phyloP scores from a whole-genome alignment of 2,113 vertebrate species.

The Rhinopomastus cyanomelas region DNA sequence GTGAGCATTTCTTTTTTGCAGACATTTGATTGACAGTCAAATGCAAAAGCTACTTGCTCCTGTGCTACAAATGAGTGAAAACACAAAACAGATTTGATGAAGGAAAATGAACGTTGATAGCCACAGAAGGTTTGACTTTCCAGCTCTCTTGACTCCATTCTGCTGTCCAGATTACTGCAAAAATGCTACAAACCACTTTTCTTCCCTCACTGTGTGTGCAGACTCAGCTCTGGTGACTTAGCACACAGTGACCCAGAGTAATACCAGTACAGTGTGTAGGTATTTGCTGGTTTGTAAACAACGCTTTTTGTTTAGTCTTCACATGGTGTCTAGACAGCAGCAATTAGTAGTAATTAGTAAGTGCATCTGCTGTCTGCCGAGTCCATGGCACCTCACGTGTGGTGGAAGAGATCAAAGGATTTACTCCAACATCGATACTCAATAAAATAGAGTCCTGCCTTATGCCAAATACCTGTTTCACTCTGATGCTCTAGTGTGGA shows the following conservation, averaged over 20 bases:
- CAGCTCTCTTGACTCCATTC: background rate
- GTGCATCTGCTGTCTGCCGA: conserved; percentile 52
- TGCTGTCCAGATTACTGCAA: background rate
- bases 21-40: background rate
- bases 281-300: conserved; percentile 51
- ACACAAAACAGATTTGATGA: background rate
- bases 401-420: conserved; percentile 1
- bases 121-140: background rate
- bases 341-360: conserved; percentile 59
- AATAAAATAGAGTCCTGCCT: background rate
- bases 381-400: background rate
- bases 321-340: conserved; percentile 59
- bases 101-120: background rate
- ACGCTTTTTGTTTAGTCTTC: conserved; percentile 24
- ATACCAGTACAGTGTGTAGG: background rate
- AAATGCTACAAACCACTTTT: background rate
- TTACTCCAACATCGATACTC: background rate
- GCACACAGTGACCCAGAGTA: background rate
- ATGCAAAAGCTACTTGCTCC: background rate
- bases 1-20: background rate
- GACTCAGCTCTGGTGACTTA: background rate
- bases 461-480: background rate
- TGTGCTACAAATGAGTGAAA: background rate
- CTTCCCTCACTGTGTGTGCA: background rate
- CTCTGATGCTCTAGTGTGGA: background rate